Conservation (phyloP, 2,113 vertebrate species). For the Atlantisia rogersi region DNA sequence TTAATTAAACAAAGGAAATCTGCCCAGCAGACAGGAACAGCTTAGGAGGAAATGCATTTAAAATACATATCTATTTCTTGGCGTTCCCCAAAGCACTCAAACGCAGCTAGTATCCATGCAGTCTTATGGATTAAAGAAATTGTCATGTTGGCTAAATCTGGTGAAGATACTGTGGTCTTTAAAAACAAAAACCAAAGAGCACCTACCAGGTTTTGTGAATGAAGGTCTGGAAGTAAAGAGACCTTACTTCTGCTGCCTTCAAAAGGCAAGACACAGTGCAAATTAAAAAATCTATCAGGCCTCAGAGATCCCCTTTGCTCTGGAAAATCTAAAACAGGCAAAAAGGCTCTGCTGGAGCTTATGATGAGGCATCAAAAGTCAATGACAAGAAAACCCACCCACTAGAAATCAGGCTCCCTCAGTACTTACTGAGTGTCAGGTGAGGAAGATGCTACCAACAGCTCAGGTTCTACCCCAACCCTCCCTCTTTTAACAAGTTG, state of each 20-base stretch:
- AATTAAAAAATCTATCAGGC: neutral
- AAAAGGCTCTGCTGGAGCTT: neutral
- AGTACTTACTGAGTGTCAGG: neutral
- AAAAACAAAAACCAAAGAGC: neutral
- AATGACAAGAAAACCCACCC: neutral
- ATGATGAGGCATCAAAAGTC: neutral
- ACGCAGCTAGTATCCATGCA: neutral
- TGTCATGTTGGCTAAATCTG: neutral
- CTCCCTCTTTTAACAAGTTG: neutral
- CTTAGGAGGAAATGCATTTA: neutral
- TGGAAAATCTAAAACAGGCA: neutral
- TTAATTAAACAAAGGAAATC: slow-evolving; percentile 47
- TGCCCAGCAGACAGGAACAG: neutral
- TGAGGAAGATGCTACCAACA: neutral
- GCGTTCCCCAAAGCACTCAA: neutral
- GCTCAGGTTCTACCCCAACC: neutral
- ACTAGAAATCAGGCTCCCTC: neutral
- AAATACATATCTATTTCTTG: neutral
- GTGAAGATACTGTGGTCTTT: neutral
- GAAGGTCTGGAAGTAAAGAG: neutral
- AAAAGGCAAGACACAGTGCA: neutral
- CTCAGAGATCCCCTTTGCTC: neutral
- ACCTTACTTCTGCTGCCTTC: neutral
- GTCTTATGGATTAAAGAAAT: neutral
- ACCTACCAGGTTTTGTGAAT: neutral